A percentile compares a stretch with the other conserved stretches of the same genome.
These are phyloP conservation scores for Drosophila melanosoma DNA, from an alignment of 2,888 invertebrate genomes.

Conservation along the genomic window DNA sequence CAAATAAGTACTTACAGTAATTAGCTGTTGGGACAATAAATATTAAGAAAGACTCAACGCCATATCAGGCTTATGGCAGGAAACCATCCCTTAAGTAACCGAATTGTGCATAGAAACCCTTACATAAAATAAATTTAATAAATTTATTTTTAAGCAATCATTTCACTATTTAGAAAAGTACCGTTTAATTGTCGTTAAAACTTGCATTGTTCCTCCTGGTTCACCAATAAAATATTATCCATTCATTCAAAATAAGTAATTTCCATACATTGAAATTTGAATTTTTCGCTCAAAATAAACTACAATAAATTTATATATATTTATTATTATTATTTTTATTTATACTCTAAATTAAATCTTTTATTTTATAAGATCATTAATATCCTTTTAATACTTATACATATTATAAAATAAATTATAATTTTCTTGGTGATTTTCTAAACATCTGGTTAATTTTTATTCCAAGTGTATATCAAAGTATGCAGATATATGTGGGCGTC, in stretches of 20 bases:
- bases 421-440: background rate
- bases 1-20: background rate
- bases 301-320: background rate
- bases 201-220: background rate
- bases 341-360: background rate
- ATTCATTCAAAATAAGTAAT: background rate
- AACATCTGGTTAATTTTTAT: background rate
- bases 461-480: background rate
- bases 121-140: background rate
- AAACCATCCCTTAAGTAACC: background rate
- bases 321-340: too few species aligned
- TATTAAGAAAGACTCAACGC: background rate
- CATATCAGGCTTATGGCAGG: background rate
- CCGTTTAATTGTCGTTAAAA: rapidly evolving
- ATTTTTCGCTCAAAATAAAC: background rate
- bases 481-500: slow-evolving; percentile 5
- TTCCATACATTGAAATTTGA: background rate
- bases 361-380: background rate
- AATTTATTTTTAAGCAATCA: background rate
- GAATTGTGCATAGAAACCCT: background rate
- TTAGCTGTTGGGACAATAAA: background rate
- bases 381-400: background rate
- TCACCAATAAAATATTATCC: background rate
- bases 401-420: background rate
- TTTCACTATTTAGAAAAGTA: background rate